Evolutionary conservation across 2,888 invertebrate species (phyloP).

Genomic region (Sphinx pinastri): DNA sequence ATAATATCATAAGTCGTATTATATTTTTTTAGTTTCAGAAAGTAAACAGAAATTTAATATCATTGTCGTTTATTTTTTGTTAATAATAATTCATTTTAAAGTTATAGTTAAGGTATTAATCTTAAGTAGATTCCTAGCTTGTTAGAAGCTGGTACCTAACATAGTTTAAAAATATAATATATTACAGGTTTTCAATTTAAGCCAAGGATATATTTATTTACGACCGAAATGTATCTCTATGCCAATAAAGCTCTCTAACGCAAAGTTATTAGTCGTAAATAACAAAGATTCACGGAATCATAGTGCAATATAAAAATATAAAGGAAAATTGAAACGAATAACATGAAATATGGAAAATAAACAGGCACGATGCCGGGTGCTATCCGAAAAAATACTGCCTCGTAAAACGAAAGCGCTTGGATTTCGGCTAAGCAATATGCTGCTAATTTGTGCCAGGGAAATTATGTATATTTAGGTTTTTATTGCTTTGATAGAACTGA

Average conservation of each 20-base stretch:
- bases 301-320: slow-evolving; percentile 37
- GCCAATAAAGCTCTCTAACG: neutral
- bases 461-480: slow-evolving; percentile 26
- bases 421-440: slow-evolving; percentile 53
- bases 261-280: slow-evolving; percentile 15
- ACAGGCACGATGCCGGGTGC: slow-evolving; percentile 46
- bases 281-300: neutral
- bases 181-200: no score
- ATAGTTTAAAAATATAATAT: no score
- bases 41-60: no score
- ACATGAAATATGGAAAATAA: slow-evolving; percentile 63
- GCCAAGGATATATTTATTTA: neutral
- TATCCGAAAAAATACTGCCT: slow-evolving; percentile 60
- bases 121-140: no score
- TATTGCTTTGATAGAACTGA: neutral
- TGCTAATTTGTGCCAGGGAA: slow-evolving; percentile 34
- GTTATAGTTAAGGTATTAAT: no score
- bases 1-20: no score
- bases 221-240: neutral
- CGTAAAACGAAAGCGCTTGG: slow-evolving; percentile 63
- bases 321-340: slow-evolving; percentile 58
- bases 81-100: neutral
- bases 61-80: neutral
- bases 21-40: no score
- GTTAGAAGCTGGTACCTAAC: no score